phyloP scores from a whole-genome alignment of 2,888 invertebrate genomes.

The Geophilus truncorum region DNA sequence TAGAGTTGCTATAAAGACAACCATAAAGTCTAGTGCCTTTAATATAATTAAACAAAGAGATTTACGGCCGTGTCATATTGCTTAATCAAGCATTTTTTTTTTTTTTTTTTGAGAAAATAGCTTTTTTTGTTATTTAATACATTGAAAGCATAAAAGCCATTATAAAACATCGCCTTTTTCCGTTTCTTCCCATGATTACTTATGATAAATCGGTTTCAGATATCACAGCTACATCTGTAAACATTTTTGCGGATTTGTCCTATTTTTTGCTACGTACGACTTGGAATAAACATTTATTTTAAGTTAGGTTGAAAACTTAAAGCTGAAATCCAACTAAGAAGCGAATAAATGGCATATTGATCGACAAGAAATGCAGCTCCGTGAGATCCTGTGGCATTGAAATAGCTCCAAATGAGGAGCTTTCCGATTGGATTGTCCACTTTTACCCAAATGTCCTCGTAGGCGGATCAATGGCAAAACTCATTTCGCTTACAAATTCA shows the following conservation, averaged over 20 bases:
- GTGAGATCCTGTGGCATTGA: not conserved
- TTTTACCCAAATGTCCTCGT: not conserved
- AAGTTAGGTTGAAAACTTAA: not conserved
- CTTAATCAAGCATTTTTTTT: too few species aligned
- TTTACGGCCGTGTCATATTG: not conserved
- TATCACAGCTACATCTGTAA: too few species aligned
- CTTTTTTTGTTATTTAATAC: too few species aligned
- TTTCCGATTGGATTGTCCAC: conserved; percentile 13
- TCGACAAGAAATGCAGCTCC: conserved; percentile 8
- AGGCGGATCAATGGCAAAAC: not conserved
- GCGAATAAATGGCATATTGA: conserved; percentile 10
- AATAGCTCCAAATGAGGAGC: conserved; percentile 14
- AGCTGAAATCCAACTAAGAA: not conserved
- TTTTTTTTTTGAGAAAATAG: too few species aligned
- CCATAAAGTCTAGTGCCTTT: not conserved
- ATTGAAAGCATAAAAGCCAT: too few species aligned
- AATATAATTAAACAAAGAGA: not conserved
- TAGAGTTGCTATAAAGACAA: not conserved
- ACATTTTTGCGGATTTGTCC: too few species aligned
- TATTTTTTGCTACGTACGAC: too few species aligned
- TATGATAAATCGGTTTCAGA: too few species aligned
- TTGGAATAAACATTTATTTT: not conserved
- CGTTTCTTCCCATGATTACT: too few species aligned
- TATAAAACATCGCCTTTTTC: too few species aligned
- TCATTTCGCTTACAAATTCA: not conserved